A percentile compares a stretch with the other conserved stretches of the same genome.
phyloP scores from a whole-genome alignment of 2,888 invertebrate species.

The Acanthosepion esculentum region DNA sequence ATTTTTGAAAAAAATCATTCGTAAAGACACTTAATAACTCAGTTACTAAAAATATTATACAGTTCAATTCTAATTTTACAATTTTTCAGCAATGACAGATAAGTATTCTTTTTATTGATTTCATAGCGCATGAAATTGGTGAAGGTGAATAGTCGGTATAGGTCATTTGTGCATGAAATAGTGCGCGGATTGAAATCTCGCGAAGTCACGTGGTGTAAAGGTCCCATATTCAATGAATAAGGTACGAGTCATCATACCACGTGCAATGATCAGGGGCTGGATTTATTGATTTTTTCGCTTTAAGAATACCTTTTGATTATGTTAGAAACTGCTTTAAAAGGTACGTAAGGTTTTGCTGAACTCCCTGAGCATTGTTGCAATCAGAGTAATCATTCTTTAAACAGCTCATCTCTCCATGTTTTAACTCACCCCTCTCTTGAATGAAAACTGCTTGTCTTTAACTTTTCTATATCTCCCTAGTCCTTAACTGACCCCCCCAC shows the following conservation, averaged over 20 bases:
- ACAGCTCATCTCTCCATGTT: neutral
- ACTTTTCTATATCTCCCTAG: neutral
- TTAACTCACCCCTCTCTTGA: neutral
- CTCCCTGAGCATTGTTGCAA: neutral
- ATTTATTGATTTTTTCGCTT: neutral
- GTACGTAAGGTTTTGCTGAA: neutral
- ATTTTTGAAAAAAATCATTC: neutral
- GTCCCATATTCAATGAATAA: conserved; percentile 12
- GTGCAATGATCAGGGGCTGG: neutral
- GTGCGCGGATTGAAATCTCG: conserved; percentile 18
- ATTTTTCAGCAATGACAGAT: neutral
- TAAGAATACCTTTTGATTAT: conserved; percentile 22
- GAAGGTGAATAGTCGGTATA: neutral
- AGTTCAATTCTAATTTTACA: neutral
- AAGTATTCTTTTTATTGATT: conserved; percentile 6
- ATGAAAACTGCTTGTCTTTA: neutral
- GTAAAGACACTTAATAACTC: neutral
- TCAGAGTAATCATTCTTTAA: neutral
- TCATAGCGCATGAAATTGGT: neutral
- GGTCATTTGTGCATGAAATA: neutral
- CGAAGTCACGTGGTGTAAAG: conserved; percentile 33
- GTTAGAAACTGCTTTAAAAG: neutral
- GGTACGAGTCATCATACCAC: neutral
- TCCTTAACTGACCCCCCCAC: neutral
- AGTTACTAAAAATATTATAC: neutral